Evolutionary conservation across 2,113 vertebrate genomes (phyloP), one percentile per base, ranked within the genome.

Genomic region (Circaetus cinerascens): DNA sequence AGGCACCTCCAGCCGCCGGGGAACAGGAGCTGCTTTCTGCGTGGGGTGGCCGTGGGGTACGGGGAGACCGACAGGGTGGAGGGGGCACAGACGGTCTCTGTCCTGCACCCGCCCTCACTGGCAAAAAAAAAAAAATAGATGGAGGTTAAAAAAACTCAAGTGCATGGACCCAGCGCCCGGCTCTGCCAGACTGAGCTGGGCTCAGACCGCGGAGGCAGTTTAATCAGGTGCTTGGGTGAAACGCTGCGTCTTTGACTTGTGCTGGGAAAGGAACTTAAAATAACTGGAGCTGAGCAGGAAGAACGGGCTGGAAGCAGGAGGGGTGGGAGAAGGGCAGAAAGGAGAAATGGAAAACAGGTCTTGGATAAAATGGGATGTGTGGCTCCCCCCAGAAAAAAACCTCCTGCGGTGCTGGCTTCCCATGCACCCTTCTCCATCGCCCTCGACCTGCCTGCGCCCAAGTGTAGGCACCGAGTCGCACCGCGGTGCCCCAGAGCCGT

Each of bases 11-110:
- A 17, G 94, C 76, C 2, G 30, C 91, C 0, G 27, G 92, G 84
- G 87, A 97, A 97, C 95, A 96, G 96, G 90, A 93, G 90, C 86
- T 73, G 89, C 69, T 84, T 93, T 97, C 93, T 97, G 91, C 7
- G 25, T 51, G 40, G 85, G 59, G 43, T 10, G 72, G 62, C 60
- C 11, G 9, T 10, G 53, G 92, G 88, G 75, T 57, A 87, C 1
- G 2, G 82, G 41, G 72, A 32, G 38, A 11, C 23, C 7, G 21
- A 30, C 10, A 5, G 67, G 73, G 77, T 5, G 84, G 68, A 53
- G 82, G 16, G 56, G 88, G 51, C 78, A 79, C 27, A 43, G 86
- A 79, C 46, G 5, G 86, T 2, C 64, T 83, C 96, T 97, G 95
- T 94, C 93, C 95, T 40, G 50, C 43, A 9, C 6, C 81, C 27